Conservation (phyloP, 2,888 invertebrate species). For the Pteria penguin region DNA sequence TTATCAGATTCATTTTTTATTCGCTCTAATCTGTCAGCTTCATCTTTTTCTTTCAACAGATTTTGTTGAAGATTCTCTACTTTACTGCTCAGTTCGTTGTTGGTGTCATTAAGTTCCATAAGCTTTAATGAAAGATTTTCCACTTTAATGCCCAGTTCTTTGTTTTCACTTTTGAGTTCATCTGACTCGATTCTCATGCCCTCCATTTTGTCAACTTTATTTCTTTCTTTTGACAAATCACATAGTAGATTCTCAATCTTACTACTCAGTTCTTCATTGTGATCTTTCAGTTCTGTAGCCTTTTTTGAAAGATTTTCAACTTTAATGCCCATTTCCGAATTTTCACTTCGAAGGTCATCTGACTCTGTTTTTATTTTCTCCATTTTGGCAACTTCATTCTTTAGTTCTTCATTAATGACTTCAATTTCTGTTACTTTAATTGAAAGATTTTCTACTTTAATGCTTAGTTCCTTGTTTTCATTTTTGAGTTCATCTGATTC, state of each 20-base stretch:
- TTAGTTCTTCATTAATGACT: slow-evolving; percentile 39
- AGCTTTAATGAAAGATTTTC: slow-evolving; percentile 39
- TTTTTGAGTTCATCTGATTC: slow-evolving; percentile 7
- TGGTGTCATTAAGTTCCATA: slow-evolving; percentile 45
- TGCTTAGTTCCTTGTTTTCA: slow-evolving; percentile 35
- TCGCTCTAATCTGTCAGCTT: not conserved
- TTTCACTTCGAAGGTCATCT: too few species aligned
- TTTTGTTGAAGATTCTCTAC: too few species aligned
- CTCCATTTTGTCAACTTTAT: not conserved
- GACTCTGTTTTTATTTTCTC: too few species aligned
- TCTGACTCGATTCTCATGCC: not conserved
- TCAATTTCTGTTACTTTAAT: slow-evolving; percentile 44
- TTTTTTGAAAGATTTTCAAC: too few species aligned
- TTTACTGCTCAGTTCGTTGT: too few species aligned
- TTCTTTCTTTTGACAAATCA: not conserved
- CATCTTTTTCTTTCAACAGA: not conserved
- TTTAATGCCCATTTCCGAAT: too few species aligned
- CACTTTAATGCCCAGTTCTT: slow-evolving; percentile 37
- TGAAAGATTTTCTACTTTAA: slow-evolving; percentile 36
- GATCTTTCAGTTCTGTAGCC: too few species aligned
- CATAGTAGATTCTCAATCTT: too few species aligned
- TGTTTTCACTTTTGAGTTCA: slow-evolving; percentile 21
- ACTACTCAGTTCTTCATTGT: too few species aligned
- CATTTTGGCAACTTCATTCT: too few species aligned
- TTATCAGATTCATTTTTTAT: not conserved